A percentile compares a stretch with the other conserved stretches of the same genome.
Evolutionary conservation across 2,888 invertebrate genomes (phyloP).

Genomic region (Amitus sp.): DNA sequence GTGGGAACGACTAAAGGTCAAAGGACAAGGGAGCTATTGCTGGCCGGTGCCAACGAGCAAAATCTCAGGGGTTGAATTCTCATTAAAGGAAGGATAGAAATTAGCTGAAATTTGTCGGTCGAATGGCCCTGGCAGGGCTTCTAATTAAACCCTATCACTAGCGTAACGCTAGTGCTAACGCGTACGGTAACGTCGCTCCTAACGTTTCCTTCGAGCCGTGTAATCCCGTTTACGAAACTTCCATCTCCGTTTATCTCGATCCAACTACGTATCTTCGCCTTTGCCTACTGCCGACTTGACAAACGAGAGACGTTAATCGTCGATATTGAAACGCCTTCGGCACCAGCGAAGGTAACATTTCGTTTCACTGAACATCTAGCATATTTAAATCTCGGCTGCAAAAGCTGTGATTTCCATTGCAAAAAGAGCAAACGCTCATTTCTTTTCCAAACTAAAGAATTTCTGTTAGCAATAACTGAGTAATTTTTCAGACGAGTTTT

Average conservation of each 20-base stretch:
- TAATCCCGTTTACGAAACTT: slow-evolving; percentile 40
- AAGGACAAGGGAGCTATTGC: slow-evolving; percentile 22
- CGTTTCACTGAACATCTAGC: not conserved
- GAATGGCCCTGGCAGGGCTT: slow-evolving; percentile 33
- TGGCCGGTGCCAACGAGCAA: slow-evolving; percentile 35
- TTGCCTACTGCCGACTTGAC: slow-evolving; percentile 22
- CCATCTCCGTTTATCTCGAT: slow-evolving; percentile 15
- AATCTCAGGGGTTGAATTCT: slow-evolving; percentile 56
- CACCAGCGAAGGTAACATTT: slow-evolving; percentile 13
- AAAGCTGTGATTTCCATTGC: not conserved
- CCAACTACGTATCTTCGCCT: slow-evolving; percentile 1
- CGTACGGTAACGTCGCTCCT: slow-evolving; percentile 36
- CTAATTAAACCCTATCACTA: slow-evolving; percentile 60
- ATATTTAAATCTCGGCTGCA: not conserved
- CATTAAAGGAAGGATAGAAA: slow-evolving; percentile 60
- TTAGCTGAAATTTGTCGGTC: slow-evolving; percentile 59
- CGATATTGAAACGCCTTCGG: slow-evolving; percentile 18
- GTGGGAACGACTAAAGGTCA: slow-evolving; percentile 25
- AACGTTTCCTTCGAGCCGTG: slow-evolving; percentile 40
- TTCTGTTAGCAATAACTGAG: too few species aligned
- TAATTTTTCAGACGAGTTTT: too few species aligned
- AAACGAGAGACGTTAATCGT: slow-evolving; percentile 30
- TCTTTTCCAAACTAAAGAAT: too few species aligned
- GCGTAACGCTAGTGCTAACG: slow-evolving; percentile 45
- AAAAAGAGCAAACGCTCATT: not conserved